phyloP scores from a whole-genome alignment of 1,140 invertebrate genomes.

The Lordiphosa clarofinis region DNA sequence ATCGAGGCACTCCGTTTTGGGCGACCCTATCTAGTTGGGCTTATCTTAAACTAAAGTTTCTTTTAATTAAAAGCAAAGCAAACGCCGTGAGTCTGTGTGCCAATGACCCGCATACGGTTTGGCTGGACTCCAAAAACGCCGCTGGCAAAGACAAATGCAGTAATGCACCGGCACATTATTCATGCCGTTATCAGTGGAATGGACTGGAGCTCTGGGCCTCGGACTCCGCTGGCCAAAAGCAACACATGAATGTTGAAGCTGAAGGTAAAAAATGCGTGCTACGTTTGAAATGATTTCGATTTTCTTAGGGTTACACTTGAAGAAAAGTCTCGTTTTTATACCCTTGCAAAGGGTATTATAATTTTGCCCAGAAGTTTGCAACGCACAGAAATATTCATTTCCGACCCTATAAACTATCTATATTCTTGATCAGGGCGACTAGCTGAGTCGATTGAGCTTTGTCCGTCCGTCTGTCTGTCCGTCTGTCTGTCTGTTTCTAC shows the following conservation, averaged over 20 bases:
- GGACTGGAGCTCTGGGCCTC: slow-evolving; percentile 32
- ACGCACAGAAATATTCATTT: too few relatives aligned
- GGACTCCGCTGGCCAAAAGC: slow-evolving; percentile 11
- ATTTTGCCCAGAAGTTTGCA: too few relatives aligned
- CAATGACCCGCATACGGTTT: slow-evolving; percentile 71
- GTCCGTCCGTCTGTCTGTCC: too few relatives aligned
- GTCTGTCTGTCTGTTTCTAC: too few relatives aligned
- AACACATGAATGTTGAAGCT: slow-evolving; percentile 11
- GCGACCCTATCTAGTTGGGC: slow-evolving; percentile 49
- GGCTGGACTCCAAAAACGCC: slow-evolving; percentile 28
- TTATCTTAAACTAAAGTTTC: slow-evolving; percentile 73
- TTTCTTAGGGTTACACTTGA: not conserved
- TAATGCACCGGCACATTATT: slow-evolving; percentile 77
- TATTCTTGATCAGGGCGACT: too few relatives aligned
- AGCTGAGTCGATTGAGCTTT: too few relatives aligned
- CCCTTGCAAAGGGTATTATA: too few relatives aligned
- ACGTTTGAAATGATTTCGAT: slow-evolving; percentile 4
- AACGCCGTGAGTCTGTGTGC: slow-evolving; percentile 37
- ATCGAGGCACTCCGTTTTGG: slow-evolving; percentile 31
- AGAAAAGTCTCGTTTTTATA: not conserved
- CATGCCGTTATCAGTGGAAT: slow-evolving; percentile 70
- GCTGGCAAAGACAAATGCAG: slow-evolving; percentile 67
- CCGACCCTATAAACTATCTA: too few relatives aligned
- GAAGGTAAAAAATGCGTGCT: slow-evolving; percentile 25
- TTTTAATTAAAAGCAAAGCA: slow-evolving; percentile 77